phyloP scores from a whole-genome alignment of 1,140 invertebrate species.

The Oncopodura yosiiana region DNA sequence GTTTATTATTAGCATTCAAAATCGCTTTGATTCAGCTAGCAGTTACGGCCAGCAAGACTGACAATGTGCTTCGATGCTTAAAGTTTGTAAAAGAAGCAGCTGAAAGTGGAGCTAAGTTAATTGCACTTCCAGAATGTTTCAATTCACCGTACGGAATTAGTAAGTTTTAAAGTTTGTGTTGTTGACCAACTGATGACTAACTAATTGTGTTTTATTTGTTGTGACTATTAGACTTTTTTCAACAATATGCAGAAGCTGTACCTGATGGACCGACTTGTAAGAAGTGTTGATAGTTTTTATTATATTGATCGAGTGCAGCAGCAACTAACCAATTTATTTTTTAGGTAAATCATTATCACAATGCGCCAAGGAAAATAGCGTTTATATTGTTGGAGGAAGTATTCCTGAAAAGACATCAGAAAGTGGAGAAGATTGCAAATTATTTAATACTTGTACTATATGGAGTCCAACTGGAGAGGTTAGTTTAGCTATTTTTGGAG shows the following conservation, averaged over 20 bases:
- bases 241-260: constrained; percentile 74
- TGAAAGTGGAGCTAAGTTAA: constrained; percentile 59
- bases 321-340: background rate
- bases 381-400: constrained; percentile 81
- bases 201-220: background rate
- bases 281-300: constrained; percentile 23
- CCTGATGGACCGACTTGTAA: constrained; percentile 61
- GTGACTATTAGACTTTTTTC: constrained; percentile 58
- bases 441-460: constrained; percentile 85
- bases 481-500: no score
- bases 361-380: constrained; percentile 62
- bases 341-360: constrained; percentile 50
- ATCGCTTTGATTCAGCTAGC: constrained; percentile 69
- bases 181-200: background rate
- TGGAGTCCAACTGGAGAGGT: constrained; percentile 72
- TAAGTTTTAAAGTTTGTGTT: constrained; percentile 41
- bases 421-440: constrained; percentile 48
- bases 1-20: constrained; percentile 41
- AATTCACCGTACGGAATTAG: constrained; percentile 86
- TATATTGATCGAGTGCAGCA: no score
- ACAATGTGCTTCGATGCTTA: constrained; percentile 63
- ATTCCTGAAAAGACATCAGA: constrained; percentile 63
- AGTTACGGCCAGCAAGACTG: constrained; percentile 60
- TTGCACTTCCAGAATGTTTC: constrained; percentile 84
- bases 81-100: constrained; percentile 64